A percentile compares a stretch with the other conserved stretches of the same genome.
phyloP scores from a whole-genome alignment of 1,140 invertebrate genomes.

The Triops cancriformis region DNA sequence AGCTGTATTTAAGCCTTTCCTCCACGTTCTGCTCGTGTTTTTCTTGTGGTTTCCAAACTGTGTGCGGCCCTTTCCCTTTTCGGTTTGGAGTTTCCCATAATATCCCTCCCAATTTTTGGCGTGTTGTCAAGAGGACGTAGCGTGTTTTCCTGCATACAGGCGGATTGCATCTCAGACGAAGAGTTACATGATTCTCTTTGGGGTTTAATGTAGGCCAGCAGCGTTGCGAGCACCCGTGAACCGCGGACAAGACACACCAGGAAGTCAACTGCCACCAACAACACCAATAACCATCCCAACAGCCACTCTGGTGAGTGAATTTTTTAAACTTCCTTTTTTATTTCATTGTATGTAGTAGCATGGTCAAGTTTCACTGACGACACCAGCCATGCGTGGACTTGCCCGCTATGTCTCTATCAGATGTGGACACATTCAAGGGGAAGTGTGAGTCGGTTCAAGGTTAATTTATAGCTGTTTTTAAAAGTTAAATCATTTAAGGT shows the following conservation, averaged over 20 bases:
- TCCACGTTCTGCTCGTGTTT: background rate
- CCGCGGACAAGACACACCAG: background rate
- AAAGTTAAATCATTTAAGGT: too few species aligned
- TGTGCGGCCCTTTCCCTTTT: background rate
- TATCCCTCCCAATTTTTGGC: background rate
- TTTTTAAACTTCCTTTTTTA: background rate
- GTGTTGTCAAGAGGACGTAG: background rate
- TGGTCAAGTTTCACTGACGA: too few species aligned
- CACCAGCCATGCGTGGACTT: too few species aligned
- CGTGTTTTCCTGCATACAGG: background rate
- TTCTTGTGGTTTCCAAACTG: background rate
- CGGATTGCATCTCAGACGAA: background rate
- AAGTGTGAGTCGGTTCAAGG: too few species aligned
- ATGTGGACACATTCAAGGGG: too few species aligned
- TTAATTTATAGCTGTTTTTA: too few species aligned
- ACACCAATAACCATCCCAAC: background rate
- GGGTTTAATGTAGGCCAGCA: slow-evolving; percentile 10
- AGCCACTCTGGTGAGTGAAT: background rate
- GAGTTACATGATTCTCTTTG: background rate
- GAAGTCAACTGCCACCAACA: slow-evolving; percentile 2
- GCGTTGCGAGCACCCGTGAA: background rate
- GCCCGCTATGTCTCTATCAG: too few species aligned
- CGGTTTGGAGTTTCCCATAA: background rate
- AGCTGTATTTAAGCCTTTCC: too few species aligned
- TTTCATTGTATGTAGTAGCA: background rate